A percentile compares a stretch with the other conserved stretches of the same genome.
Evolutionary conservation across 1,140 invertebrate genomes (phyloP).

Genomic region (Galendromus occidentalis): DNA sequence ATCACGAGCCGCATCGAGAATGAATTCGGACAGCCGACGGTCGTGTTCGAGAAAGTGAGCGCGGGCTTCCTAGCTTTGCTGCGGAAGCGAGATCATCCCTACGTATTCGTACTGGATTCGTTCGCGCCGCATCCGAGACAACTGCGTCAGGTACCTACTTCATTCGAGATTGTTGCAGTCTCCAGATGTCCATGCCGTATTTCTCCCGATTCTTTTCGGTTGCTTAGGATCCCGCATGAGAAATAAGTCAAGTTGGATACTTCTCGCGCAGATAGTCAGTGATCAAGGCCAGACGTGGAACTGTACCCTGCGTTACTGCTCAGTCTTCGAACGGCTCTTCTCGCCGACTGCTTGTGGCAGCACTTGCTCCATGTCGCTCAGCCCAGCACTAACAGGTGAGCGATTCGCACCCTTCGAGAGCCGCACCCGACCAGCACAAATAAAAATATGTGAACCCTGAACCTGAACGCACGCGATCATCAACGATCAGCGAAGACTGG

Average conservation of each 20-base stretch:
- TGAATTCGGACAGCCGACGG: not conserved
- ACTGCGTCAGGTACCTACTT: not conserved
- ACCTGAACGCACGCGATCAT: not conserved
- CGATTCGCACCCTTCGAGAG: not conserved
- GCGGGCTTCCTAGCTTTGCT: not conserved
- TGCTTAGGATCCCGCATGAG: not conserved
- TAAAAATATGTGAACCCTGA: not conserved
- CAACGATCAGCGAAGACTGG: not conserved
- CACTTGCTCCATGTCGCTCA: not conserved
- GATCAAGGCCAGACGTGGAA: not conserved
- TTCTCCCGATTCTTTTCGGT: not conserved
- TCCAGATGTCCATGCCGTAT: not conserved
- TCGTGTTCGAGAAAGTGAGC: not conserved
- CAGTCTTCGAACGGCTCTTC: not conserved
- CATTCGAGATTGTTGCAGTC: not conserved
- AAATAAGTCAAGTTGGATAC: not conserved
- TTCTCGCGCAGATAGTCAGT: not conserved
- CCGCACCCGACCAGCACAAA: not conserved
- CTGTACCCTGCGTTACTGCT: not conserved
- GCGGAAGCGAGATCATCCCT: not conserved
- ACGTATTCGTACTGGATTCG: not conserved
- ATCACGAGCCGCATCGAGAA: conserved; percentile 1
- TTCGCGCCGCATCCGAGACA: conserved; percentile 3
- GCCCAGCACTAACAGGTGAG: conserved; percentile 2
- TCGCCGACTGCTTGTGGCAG: not conserved